Conservation (phyloP, 2,888 invertebrate genomes). For the Ormyrus nitidulus region DNA sequence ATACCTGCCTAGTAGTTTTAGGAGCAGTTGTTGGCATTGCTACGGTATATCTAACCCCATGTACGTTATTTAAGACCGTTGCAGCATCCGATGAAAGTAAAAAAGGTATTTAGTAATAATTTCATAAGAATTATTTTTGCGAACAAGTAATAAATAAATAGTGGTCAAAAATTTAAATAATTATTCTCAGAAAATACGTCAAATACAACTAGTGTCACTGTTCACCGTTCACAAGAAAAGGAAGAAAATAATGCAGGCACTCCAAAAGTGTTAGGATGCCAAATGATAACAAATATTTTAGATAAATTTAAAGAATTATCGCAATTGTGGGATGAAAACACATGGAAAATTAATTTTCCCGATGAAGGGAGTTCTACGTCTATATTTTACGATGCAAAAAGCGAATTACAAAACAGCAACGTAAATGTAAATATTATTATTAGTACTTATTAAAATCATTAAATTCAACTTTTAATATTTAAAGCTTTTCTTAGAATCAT, state of each 20-base stretch:
- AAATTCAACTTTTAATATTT: too few relatives aligned
- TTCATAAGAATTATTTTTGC: too few relatives aligned
- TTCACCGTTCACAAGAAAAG: too few relatives aligned
- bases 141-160: too few relatives aligned
- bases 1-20: constrained; percentile 28
- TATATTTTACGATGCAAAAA: constrained; percentile 5
- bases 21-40: constrained; percentile 43
- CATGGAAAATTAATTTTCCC: constrained; percentile 4
- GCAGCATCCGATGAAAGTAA: too few relatives aligned
- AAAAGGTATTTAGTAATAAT: too few relatives aligned
- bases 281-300: constrained; percentile 14
- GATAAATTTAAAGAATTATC: constrained; percentile 10
- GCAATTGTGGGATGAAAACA: neutral
- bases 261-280: constrained; percentile 1
- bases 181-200: too few relatives aligned
- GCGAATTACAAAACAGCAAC: neutral
- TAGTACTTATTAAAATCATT: too few relatives aligned
- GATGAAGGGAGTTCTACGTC: neutral
- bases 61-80: neutral
- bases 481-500: neutral
- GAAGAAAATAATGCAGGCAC: neutral
- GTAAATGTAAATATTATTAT: too few relatives aligned
- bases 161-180: too few relatives aligned
- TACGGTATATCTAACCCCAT: constrained; percentile 25
- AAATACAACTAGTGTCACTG: too few relatives aligned